Conservation (phyloP, 2,888 invertebrate species). For the Philopedon plagiatum region DNA sequence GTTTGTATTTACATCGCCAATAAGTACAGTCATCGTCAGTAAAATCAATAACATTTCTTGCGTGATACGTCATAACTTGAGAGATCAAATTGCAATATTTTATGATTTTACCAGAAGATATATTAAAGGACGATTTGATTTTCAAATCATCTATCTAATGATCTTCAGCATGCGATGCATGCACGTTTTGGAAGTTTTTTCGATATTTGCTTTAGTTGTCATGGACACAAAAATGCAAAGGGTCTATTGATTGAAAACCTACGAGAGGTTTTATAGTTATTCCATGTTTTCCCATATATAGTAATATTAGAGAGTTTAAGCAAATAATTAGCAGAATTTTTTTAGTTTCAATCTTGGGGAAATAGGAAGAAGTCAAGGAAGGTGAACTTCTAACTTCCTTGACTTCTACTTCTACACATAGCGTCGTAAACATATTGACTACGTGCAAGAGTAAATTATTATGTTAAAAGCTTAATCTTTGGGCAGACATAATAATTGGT, state of each 20-base stretch:
- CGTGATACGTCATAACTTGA: slow-evolving; percentile 26
- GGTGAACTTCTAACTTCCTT: too few species aligned
- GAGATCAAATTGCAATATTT: slow-evolving; percentile 16
- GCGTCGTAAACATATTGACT: too few species aligned
- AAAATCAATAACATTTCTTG: slow-evolving; percentile 27
- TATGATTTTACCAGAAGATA: neutral
- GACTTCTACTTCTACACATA: too few species aligned
- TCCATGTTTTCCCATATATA: too few species aligned
- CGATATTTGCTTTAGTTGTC: slow-evolving; percentile 18
- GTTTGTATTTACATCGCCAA: slow-evolving; percentile 41
- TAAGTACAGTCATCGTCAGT: neutral
- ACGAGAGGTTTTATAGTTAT: too few species aligned
- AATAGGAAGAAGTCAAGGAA: too few species aligned
- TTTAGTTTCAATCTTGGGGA: too few species aligned
- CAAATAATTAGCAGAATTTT: too few species aligned
- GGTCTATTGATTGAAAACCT: neutral
- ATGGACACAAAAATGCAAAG: slow-evolving; percentile 11
- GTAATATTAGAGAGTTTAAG: too few species aligned
- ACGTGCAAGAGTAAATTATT: too few species aligned
- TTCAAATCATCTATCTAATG: slow-evolving; percentile 16
- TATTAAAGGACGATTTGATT: slow-evolving; percentile 6
- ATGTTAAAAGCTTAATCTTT: too few species aligned
- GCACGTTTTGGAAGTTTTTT: slow-evolving; percentile 18
- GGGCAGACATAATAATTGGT: too few species aligned
- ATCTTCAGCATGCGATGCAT: slow-evolving; percentile 28